Evolutionary conservation across 2,797 vertebrate genomes (phyloP).

Genomic region (Esox lucius): DNA sequence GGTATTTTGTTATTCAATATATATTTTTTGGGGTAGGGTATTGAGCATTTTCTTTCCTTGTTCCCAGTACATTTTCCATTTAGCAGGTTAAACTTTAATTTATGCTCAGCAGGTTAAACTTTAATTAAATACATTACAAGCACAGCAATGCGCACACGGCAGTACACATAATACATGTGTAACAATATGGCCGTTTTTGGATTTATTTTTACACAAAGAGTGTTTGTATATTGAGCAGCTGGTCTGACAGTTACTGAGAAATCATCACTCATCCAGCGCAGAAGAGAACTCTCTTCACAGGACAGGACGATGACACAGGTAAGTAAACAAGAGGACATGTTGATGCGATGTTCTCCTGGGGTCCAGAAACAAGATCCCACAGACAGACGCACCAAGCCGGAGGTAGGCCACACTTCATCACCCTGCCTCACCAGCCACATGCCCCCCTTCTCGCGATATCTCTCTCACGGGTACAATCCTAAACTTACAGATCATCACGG

Average conservation of each 20-base stretch:
- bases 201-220: no score
- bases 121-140: no score
- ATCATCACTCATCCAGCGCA: background rate
- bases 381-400: background rate
- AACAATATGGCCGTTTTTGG: no score
- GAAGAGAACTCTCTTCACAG: background rate
- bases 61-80: no score
- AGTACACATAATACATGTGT: no score
- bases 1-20: no score
- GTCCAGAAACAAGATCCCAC: conserved; percentile 20
- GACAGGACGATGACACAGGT: conserved; percentile 9
- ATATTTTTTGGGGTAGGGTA: no score
- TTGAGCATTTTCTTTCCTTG: no score
- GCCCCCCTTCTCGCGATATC: conserved; percentile 7
- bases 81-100: no score
- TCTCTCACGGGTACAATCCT: conserved; percentile 1
- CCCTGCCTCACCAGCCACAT: background rate
- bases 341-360: conserved; percentile 13
- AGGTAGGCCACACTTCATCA: background rate
- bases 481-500: background rate
- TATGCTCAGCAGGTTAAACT: no score
- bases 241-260: background rate
- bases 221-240: background rate
- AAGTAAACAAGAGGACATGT: conserved; percentile 9
- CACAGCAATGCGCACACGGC: no score